Conservation (phyloP, 2,113 vertebrate species). For the Macrotus californicus region DNA sequence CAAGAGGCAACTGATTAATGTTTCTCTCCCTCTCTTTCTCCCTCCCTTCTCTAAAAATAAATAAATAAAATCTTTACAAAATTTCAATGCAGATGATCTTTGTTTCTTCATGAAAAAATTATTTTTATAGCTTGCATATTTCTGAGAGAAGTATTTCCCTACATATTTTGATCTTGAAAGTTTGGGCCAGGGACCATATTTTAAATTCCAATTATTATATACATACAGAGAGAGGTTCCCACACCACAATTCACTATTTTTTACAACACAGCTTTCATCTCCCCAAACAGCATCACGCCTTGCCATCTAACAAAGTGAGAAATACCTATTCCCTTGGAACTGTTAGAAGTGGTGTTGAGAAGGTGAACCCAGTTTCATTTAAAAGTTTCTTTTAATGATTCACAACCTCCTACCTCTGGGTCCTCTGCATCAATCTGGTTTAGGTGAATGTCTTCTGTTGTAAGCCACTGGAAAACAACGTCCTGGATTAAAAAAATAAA, state of each 20-base stretch:
- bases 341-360: neutral
- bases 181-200: neutral
- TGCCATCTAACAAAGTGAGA: neutral
- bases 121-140: neutral
- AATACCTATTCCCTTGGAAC: neutral
- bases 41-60: no score
- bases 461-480: slow-evolving; percentile 97
- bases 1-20: no score
- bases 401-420: slow-evolving; percentile 86
- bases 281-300: neutral
- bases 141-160: neutral
- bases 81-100: neutral
- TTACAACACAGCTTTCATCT: neutral
- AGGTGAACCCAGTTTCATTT: neutral
- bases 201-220: neutral
- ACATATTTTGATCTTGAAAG: neutral
- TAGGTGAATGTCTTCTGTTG: slow-evolving; percentile 88
- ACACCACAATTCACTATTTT: neutral
- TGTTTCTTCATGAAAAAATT: neutral
- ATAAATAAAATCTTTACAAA: neutral
- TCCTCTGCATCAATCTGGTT: slow-evolving; percentile 96
- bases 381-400: neutral
- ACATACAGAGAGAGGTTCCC: neutral
- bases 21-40: no score
- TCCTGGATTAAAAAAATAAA: slow-evolving; percentile 81